Base-by-base conservation (phyloP, 2,113 vertebrate genomes). In the Microcebus griseorufus region DNA sequence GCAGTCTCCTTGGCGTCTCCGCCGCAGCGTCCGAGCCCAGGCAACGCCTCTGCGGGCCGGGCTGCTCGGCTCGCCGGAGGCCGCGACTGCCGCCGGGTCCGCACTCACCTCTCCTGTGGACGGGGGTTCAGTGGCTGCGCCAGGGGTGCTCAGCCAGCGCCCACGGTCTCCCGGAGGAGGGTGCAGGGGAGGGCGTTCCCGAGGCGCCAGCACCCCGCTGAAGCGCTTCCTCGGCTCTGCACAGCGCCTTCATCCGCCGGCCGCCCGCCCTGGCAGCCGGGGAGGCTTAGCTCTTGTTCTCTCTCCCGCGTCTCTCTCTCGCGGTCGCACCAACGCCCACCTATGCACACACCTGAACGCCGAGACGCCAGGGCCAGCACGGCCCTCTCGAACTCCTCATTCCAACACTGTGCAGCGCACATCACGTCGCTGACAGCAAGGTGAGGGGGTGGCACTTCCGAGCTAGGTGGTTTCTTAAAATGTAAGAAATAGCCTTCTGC, bases 101-200 rank as follows among this genome's bases (percentile, higher is more conserved):
- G 27, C 13, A 13, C 91, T 96, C 95, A 97, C 97, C 96, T 93
- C 37, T 67, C 6, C 42, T 7, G 70, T 32, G 80, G 29, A 4
- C 12, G n/a, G 60, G 81, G 67, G 25, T 88, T 86, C 87, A 17
- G 65, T 42, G n/a, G 5, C 72, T n/a, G 92, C 81, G 25, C 89
- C 81, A 0, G 39, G 64, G 72, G 37, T 48, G 37, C 18, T 64
- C 60, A 29, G 81, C 65, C 75, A 23, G 45, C 6, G 70, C 93
- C 96, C 96, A 18, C 64, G 17, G 79, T 70, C 84, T 83, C 82
- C 53, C 3, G 79, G 22, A 89, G 79, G 22, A 89, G 75, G 94
- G 48, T 37, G 73, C 62, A 14, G 79, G 2, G 83, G 90, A 84
- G 80, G 91, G 96, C 55, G 83, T 92, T 69, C 79, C 92, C 18